phyloP scores from a whole-genome alignment of 1,140 invertebrate genomes.

The Drosophila equinoxialis region DNA sequence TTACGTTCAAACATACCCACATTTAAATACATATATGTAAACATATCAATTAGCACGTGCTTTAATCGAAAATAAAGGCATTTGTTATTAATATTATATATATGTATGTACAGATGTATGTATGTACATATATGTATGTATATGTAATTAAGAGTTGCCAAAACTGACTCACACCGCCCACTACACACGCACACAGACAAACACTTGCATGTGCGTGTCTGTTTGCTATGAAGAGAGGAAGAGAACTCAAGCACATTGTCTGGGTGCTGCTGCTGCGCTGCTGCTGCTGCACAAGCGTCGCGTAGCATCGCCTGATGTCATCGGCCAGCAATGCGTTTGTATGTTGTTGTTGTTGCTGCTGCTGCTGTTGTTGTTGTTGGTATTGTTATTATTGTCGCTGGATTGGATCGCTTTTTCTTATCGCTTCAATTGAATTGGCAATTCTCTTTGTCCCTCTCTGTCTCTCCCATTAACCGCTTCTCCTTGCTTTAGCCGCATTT shows the following conservation, averaged over 20 bases:
- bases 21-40: too few relatives aligned
- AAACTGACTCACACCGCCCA: neutral
- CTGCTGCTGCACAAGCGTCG: slow-evolving; percentile 11
- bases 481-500: neutral
- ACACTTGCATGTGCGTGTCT: neutral
- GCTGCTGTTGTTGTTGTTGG: neutral
- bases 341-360: neutral
- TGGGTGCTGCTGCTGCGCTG: neutral
- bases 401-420: slow-evolving; percentile 41
- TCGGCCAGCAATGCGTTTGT: slow-evolving; percentile 59
- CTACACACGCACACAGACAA: neutral
- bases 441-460: slow-evolving; percentile 5
- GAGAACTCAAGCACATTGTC: slow-evolving; percentile 3
- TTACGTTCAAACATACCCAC: too few relatives aligned
- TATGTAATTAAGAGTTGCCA: neutral
- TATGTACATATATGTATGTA: neutral
- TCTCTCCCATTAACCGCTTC: neutral
- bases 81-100: neutral
- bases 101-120: too few relatives aligned
- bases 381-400: slow-evolving; percentile 1
- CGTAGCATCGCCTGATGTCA: slow-evolving; percentile 67
- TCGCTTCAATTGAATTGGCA: slow-evolving; percentile 50
- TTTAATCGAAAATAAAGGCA: neutral
- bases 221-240: slow-evolving; percentile 1
- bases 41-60: neutral